phyloP scores from a whole-genome alignment of 1,140 invertebrate species.

The Ips nitidus region DNA sequence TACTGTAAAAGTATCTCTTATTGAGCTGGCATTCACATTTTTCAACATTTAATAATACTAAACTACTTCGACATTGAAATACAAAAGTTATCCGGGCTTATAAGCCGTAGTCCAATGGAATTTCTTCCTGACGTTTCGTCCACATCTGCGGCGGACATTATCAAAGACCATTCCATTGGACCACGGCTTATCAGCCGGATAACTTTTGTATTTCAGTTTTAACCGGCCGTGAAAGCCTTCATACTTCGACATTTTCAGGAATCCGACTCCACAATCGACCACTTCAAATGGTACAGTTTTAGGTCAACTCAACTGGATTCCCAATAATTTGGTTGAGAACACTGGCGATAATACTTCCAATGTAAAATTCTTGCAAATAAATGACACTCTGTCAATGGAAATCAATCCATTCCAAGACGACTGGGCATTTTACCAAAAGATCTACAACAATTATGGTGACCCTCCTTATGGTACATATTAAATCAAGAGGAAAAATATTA shows the following conservation, averaged over 20 bases:
- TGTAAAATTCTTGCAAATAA: constrained; percentile 23
- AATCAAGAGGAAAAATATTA: not conserved
- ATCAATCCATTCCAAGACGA: constrained; percentile 22
- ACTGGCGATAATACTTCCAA: not conserved
- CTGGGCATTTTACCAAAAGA: constrained; percentile 21
- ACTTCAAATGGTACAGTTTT: not conserved
- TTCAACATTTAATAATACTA: not conserved
- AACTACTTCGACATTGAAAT: not conserved
- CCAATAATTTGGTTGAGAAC: constrained; percentile 4
- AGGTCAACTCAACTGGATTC: constrained; percentile 7
- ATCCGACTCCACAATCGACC: constrained; percentile 12
- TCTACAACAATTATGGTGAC: constrained; percentile 21
- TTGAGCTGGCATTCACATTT: not conserved
- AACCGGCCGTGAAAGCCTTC: no score
- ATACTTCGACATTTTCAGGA: constrained; percentile 21
- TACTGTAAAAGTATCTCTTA: not conserved
- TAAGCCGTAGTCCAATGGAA: no score
- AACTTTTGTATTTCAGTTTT: no score
- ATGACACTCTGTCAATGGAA: constrained; percentile 12
- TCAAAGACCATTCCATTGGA: no score
- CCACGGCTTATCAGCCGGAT: no score
- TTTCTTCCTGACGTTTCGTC: no score
- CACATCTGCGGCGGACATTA: no score
- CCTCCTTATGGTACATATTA: constrained; percentile 28
- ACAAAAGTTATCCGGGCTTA: no score